Evolutionary conservation across 1,140 invertebrate genomes (phyloP).

Genomic region (Mycetomoellerius zeteki): DNA sequence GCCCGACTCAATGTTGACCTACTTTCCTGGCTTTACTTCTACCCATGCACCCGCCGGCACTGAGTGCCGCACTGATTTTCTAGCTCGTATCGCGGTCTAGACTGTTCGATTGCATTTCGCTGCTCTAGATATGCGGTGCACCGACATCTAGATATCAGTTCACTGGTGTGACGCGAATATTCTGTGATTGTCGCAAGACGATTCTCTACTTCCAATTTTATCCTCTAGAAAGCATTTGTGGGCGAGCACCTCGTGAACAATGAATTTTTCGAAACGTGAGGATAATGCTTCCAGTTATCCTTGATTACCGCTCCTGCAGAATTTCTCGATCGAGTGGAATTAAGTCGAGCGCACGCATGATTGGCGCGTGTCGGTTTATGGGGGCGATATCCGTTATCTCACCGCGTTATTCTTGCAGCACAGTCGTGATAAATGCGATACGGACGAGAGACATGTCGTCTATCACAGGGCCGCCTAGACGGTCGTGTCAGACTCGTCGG

Average conservation of each 20-base stretch:
- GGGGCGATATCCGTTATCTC: constrained; percentile 71
- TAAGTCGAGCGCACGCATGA: neutral
- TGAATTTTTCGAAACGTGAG: constrained; percentile 54
- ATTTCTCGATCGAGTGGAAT: constrained; percentile 62
- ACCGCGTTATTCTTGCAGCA: constrained; percentile 38
- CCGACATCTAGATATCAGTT: neutral
- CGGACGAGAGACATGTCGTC: neutral
- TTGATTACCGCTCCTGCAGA: constrained; percentile 51
- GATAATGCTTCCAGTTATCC: constrained; percentile 64
- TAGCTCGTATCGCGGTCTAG: constrained; percentile 10
- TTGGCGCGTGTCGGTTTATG: constrained; percentile 24
- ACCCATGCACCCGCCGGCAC: constrained; percentile 41
- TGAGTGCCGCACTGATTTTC: constrained; percentile 46
- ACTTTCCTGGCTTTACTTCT: constrained; percentile 82
- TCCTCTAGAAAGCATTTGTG: constrained; percentile 21
- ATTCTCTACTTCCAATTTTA: neutral
- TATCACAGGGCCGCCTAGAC: constrained; percentile 25
- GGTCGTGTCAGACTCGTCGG: constrained; percentile 57
- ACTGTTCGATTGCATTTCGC: constrained; percentile 53
- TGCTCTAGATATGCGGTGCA: constrained; percentile 13
- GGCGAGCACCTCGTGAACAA: neutral
- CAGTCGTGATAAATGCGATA: constrained; percentile 52
- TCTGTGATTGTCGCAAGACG: neutral
- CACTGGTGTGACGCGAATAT: neutral
- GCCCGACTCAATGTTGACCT: constrained; percentile 83